Evolutionary conservation across 2,888 invertebrate species (phyloP), one percentile per base, ranked within the genome.

Genomic region (Tachina grossa): DNA sequence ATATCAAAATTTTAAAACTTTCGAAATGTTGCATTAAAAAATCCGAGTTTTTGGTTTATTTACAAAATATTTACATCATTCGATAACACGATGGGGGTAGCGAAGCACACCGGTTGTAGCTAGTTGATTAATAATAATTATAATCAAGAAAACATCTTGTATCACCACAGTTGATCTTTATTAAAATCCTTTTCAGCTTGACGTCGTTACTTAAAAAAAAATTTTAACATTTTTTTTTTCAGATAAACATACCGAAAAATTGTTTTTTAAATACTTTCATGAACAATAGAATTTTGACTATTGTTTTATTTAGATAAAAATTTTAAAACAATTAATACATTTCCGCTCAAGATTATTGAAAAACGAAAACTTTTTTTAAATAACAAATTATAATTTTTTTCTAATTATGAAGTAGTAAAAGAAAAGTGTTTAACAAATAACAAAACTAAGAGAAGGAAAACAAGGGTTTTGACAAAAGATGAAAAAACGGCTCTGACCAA

Each of bases 201-300:
- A 10, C 47, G 13, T 39, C 47, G 59, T 47, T 9, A 6, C 13
- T 31, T 19, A 19, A 47, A 66, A 14, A 53, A 55, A 4, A 11
- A n/a, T 47, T 22, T 31, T 47, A 11, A 31, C 2, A 31, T 31
- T 31, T 1, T 22, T 43, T 55, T 31, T 76, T 41, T 59, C 9
- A 59, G 61, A 31, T 61, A 77, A 77, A 77, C 77, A 61, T 9
- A 63, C 4, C 14, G 41, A 68, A 77, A 68, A 47, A n/a, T 41
- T 49, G 2, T n/a, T 39, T 39, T 75, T 39, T 41, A 39, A 31
- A 49, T 31, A 53, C 1, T 55, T 68, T 22, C 9, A 63, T 61
- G 45, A 53, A 61, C 68, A 16, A 51, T 22, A 65, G 1, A 59
- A 2, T 19, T 57, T 49, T 59, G n/a, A n/a, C 13, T 11, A 13